Percentiles rank a stretch among this genome's conserved stretches.
These are phyloP conservation scores for Bradypodion pumilum DNA, from an alignment of 2,797 vertebrate species.

Conservation along the genomic window DNA sequence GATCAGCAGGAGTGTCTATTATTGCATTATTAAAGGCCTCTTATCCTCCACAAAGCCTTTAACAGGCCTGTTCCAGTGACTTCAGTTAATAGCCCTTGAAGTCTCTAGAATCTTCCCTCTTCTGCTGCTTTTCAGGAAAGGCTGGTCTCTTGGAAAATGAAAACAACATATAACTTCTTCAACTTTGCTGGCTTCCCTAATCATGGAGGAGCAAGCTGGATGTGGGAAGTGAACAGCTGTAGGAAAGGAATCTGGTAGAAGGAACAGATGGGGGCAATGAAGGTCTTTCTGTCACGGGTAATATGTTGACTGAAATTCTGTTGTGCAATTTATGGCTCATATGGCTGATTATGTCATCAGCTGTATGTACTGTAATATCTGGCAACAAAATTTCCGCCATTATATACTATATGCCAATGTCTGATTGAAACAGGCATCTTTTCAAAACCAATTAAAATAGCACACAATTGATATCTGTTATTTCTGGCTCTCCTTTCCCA, in stretches of 20 bases:
- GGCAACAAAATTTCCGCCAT: too few species aligned
- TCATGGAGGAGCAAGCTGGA: neutral
- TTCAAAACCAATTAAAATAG: neutral
- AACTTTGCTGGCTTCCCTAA: neutral
- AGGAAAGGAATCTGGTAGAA: neutral
- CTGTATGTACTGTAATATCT: too few species aligned
- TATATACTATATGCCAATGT: too few species aligned
- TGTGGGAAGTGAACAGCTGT: neutral
- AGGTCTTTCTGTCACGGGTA: neutral
- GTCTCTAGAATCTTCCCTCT: neutral
- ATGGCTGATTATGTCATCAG: too few species aligned
- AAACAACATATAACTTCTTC: too few species aligned
- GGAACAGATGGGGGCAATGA: neutral
- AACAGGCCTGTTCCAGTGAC: neutral
- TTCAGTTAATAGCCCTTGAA: conserved; percentile 10
- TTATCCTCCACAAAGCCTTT: conserved; percentile 6
- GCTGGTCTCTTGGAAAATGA: neutral
- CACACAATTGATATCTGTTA: neutral
- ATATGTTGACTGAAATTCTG: neutral
- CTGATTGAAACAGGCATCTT: neutral
- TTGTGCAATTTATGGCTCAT: too few species aligned
- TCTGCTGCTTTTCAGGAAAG: neutral
- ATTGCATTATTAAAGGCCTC: neutral
- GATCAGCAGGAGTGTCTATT: conserved; percentile 2
- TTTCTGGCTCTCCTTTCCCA: neutral